These are phyloP conservation scores for Yponomeuta sedellus DNA, from an alignment of 2,888 invertebrate species.

Conservation along the genomic window DNA sequence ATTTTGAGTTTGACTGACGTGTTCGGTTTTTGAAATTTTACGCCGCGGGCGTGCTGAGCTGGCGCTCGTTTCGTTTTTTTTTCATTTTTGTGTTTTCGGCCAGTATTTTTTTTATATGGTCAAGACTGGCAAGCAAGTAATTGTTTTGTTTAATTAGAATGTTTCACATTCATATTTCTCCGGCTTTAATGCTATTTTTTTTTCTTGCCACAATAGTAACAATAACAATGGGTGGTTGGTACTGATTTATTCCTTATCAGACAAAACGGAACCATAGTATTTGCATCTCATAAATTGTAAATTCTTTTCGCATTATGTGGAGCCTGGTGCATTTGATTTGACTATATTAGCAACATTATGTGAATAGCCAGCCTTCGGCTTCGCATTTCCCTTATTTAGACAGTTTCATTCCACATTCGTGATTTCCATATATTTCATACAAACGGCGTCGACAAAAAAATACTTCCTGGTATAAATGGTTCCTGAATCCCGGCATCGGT, in stretches of 20 bases:
- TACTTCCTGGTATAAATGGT: too few relatives aligned
- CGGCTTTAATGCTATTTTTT: too few relatives aligned
- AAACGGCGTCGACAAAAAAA: too few relatives aligned
- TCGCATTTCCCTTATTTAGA: neutral
- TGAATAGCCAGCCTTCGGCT: neutral
- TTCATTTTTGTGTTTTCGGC: neutral
- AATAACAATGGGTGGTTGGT: neutral
- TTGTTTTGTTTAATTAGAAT: too few relatives aligned
- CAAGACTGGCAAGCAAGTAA: too few relatives aligned
- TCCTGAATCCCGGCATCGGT: too few relatives aligned
- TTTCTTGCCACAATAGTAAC: too few relatives aligned
- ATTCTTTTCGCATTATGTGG: neutral
- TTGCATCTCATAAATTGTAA: conserved; percentile 11
- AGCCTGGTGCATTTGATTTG: neutral
- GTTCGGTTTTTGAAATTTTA: conserved; percentile 10
- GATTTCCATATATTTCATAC: too few relatives aligned
- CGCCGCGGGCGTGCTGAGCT: conserved; percentile 7
- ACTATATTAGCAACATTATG: neutral
- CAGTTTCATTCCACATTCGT: neutral
- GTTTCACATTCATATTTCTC: too few relatives aligned
- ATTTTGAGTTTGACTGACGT: conserved; percentile 33
- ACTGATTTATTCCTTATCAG: neutral
- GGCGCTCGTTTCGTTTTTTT: neutral
- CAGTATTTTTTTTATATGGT: neutral
- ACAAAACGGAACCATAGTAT: neutral